Evolutionary conservation across 2,797 vertebrate genomes (phyloP).

Genomic region (Cossypha heuglini): DNA sequence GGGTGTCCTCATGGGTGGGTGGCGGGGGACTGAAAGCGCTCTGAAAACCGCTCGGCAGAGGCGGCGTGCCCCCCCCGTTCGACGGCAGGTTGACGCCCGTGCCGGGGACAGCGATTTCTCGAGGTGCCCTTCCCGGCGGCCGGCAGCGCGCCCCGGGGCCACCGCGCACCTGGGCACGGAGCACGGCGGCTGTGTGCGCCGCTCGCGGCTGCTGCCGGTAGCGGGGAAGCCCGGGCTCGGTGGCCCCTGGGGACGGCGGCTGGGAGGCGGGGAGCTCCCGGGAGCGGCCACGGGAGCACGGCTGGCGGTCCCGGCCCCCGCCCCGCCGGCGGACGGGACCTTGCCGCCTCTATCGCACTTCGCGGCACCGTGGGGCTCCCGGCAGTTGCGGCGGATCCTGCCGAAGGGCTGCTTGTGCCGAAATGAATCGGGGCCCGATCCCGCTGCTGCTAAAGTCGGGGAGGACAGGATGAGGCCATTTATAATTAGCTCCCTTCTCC

Average conservation of each 20-base stretch:
- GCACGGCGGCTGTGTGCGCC: neutral
- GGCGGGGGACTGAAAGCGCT: neutral
- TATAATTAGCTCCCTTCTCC: slow-evolving; percentile 63
- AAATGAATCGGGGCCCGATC: neutral
- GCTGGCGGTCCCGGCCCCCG: neutral
- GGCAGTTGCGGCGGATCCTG: neutral
- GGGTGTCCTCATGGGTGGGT: neutral
- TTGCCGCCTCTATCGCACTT: neutral
- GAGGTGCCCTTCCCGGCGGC: neutral
- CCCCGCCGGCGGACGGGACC: neutral
- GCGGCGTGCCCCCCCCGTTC: neutral
- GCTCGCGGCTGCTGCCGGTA: rapidly evolving
- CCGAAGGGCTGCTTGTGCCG: neutral
- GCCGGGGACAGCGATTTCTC: slow-evolving; percentile 51
- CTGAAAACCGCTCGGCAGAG: neutral
- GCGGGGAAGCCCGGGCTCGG: neutral
- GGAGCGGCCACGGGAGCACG: neutral
- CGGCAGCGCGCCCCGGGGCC: neutral
- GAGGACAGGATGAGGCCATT: slow-evolving; percentile 54
- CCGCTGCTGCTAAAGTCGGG: neutral
- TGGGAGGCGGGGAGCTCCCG: neutral
- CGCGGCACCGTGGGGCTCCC: neutral
- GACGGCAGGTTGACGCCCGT: slow-evolving; percentile 10
- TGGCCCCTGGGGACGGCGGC: neutral
- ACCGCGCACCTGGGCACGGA: neutral